A percentile compares a stretch with the other conserved stretches of the same genome.
phyloP scores from a whole-genome alignment of 2,797 vertebrate species.

The Neosilurus mollespiculum region DNA sequence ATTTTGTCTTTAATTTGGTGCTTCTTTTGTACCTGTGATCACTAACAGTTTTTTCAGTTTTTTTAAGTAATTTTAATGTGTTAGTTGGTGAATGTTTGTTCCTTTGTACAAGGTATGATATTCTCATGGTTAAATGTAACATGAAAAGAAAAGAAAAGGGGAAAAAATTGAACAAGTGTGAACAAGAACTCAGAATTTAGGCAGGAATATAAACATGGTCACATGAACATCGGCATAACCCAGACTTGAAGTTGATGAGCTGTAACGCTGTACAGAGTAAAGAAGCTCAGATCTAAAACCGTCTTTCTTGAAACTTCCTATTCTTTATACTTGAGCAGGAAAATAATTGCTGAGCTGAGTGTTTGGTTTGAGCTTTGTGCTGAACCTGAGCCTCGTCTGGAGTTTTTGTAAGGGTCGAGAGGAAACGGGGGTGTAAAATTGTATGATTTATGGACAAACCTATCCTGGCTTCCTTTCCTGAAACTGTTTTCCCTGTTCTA shows the following conservation, averaged over 20 bases:
- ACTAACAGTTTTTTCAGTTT: not conserved
- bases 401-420: constrained; percentile 45
- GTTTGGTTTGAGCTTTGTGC: not conserved
- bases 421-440: constrained; percentile 50
- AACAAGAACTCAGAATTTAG: not conserved
- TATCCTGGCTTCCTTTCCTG: constrained; percentile 62
- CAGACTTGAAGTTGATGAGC: not conserved
- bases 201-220: not conserved
- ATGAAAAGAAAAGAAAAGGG: not conserved
- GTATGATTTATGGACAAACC: constrained; percentile 51
- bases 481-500: constrained; percentile 45
- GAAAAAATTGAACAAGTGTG: not conserved
- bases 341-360: not conserved
- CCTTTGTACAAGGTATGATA: not conserved
- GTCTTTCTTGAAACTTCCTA: not conserved
- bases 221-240: not conserved
- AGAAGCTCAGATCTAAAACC: not conserved
- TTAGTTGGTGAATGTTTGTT: not conserved
- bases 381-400: not conserved
- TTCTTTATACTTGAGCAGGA: not conserved
- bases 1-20: not conserved
- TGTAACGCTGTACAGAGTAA: not conserved
- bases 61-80: not conserved
- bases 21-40: not conserved
- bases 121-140: not conserved